Evolutionary conservation across 2,113 vertebrate species (phyloP).

Genomic region (Antigone vipio): DNA sequence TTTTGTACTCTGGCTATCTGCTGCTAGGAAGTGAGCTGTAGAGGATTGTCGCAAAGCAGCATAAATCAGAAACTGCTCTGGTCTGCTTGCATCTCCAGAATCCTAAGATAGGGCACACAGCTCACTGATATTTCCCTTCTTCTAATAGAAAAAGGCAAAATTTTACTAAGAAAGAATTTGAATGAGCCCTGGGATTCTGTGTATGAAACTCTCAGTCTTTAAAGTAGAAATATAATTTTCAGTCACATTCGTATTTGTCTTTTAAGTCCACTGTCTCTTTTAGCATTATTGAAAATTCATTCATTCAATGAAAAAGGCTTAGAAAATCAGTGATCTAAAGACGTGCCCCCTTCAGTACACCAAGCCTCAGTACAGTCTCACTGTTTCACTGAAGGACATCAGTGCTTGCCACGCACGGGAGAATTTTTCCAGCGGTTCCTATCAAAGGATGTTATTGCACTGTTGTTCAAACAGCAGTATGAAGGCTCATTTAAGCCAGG

Average conservation of each 20-base stretch:
- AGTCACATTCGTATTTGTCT: background rate
- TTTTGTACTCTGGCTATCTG: background rate
- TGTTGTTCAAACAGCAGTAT: background rate
- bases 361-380: background rate
- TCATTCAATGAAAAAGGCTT: background rate
- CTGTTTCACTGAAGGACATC: background rate
- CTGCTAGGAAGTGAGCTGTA: background rate
- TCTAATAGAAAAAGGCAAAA: background rate
- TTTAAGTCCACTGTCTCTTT: background rate
- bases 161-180: background rate
- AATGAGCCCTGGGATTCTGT: background rate
- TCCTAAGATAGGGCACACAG: background rate
- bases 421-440: background rate
- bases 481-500: background rate
- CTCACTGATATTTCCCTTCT: background rate
- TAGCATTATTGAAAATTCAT: background rate
- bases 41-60: background rate
- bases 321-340: background rate
- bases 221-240: background rate
- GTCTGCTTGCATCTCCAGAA: background rate
- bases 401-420: accelerated
- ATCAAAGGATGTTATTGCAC: background rate
- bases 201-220: background rate
- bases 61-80: background rate
- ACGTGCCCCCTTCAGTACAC: background rate